These are phyloP conservation scores for Pycnomerus fuliginosus DNA, from an alignment of 2,888 invertebrate genomes.

Conservation along the genomic window DNA sequence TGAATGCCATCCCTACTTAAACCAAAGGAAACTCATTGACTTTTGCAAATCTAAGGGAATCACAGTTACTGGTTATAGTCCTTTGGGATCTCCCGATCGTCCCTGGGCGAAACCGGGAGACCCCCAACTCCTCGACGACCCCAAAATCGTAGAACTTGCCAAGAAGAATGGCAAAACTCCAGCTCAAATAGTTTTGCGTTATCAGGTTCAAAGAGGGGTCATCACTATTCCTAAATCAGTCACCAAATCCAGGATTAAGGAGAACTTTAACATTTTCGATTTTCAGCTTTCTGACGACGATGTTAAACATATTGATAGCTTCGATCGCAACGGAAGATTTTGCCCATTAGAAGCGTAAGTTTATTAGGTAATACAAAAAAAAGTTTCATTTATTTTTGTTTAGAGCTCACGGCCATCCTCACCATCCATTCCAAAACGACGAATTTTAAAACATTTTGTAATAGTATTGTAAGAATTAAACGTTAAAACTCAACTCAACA, in stretches of 20 bases:
- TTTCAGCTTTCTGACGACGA: conserved; percentile 72
- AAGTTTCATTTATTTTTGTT: not conserved
- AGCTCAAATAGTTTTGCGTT: conserved; percentile 71
- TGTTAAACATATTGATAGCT: conserved; percentile 63
- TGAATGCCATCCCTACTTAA: conserved; percentile 81
- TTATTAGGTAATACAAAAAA: not conserved
- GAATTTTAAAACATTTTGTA: conserved; percentile 4
- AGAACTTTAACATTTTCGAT: conserved; percentile 74
- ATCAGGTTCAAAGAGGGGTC: conserved; percentile 60
- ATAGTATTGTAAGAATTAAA: not conserved
- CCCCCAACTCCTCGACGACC: conserved; percentile 71
- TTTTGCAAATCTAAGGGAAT: conserved; percentile 69
- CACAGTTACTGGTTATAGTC: conserved; percentile 77
- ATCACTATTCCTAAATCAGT: conserved; percentile 81
- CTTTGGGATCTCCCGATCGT: conserved; percentile 79
- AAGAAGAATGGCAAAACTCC: conserved; percentile 65
- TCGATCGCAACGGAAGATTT: conserved; percentile 70
- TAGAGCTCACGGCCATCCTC: conserved; percentile 9
- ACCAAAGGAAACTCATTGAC: conserved; percentile 67
- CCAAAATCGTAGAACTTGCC: conserved; percentile 65
- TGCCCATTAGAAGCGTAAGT: conserved; percentile 32
- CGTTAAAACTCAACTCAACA: conserved; percentile 39
- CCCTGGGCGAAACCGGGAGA: conserved; percentile 79
- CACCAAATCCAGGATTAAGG: conserved; percentile 66
- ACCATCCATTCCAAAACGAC: conserved; percentile 14